These are phyloP conservation scores for Colius striatus DNA, from an alignment of 2,113 vertebrate species.

Conservation along the genomic window DNA sequence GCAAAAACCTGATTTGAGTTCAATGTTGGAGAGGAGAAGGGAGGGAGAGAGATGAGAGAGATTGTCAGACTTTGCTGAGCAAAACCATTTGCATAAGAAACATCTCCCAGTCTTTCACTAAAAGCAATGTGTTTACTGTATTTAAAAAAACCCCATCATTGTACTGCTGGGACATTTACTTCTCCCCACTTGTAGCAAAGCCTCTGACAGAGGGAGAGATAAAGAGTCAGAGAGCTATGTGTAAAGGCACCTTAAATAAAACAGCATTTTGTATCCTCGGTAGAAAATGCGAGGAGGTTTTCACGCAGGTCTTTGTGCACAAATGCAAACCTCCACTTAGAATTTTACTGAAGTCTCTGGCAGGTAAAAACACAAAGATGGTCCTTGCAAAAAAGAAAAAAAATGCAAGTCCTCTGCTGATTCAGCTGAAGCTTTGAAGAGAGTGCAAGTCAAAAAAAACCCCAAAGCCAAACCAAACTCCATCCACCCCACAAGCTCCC, in stretches of 20 bases:
- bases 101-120: background rate
- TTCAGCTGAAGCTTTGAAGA: background rate
- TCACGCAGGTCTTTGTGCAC: background rate
- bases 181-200: background rate
- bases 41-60: too few relatives aligned
- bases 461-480: background rate
- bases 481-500: background rate
- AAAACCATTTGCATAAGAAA: background rate
- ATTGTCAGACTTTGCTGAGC: background rate
- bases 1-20: background rate
- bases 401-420: background rate
- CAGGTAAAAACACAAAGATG: background rate
- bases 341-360: background rate
- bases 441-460: background rate
- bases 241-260: background rate
- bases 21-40: background rate
- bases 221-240: background rate
- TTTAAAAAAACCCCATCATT: background rate
- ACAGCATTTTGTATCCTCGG: background rate
- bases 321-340: background rate
- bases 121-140: background rate
- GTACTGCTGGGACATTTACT: background rate
- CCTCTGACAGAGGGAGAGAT: rapidly evolving
- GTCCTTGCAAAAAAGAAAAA: background rate
- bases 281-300: background rate